Conservation (phyloP, 2,113 vertebrate genomes). For the Phoenicopterus ruber region DNA sequence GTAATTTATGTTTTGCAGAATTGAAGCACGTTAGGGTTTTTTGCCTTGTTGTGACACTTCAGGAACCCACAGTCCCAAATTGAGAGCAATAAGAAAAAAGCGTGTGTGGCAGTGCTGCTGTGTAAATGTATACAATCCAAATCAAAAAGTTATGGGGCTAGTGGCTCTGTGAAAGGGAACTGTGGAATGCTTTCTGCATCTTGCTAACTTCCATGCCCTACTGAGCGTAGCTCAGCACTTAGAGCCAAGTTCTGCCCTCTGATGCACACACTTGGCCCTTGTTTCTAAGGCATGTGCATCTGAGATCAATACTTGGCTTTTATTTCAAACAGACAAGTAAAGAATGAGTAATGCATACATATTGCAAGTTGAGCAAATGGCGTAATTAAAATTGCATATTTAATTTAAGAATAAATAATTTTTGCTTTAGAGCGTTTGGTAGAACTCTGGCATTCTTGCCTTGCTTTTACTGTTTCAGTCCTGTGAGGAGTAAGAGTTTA, state of each 20-base stretch:
- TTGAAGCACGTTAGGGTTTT: neutral
- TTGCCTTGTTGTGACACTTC: neutral
- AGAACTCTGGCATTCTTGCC: neutral
- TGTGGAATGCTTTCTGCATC: conserved; percentile 13
- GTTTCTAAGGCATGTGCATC: conserved; percentile 24
- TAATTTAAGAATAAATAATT: neutral
- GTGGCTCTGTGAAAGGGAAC: neutral
- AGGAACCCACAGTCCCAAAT: neutral
- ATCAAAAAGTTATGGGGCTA: neutral
- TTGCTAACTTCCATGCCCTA: conserved; percentile 5
- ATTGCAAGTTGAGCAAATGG: conserved; percentile 5
- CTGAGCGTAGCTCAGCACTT: neutral
- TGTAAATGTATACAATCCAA: neutral
- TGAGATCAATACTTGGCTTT: conserved; percentile 54
- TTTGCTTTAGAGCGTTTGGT: neutral
- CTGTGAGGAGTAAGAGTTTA: neutral
- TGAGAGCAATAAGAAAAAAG: neutral
- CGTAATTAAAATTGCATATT: neutral
- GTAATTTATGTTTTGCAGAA: neutral
- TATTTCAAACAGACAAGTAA: conserved; percentile 47
- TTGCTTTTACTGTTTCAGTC: neutral
- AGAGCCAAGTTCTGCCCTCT: conserved; percentile 33
- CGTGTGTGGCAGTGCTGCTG: neutral
- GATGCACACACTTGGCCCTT: conserved; percentile 4
- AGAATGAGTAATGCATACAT: conserved; percentile 22